Evolutionary conservation across 2,888 invertebrate species (phyloP), one percentile per base, ranked within the genome.

Genomic region (Polietes domitor): DNA sequence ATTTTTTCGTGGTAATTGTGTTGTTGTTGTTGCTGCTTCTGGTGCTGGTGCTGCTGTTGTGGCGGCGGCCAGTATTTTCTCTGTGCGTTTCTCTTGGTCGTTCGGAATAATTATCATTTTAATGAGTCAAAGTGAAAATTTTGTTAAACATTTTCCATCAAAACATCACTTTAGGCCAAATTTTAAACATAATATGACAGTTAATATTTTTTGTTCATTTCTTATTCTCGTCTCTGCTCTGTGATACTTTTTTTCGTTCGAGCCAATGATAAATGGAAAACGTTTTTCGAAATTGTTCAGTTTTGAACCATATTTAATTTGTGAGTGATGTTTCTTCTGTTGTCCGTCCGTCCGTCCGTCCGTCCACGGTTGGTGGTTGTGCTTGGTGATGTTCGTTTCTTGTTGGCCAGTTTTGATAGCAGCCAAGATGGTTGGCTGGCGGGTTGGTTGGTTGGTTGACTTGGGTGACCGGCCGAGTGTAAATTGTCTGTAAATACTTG

Each of bases 141-240:
- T 87, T 79, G 87, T 87, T 88, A 88, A 90, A 87, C 85, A 88
- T 88, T 87, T 88, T 80, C 78, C 80, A 85, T 80, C 73, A 80
- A 84, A 83, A 81, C 86, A 87, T 83, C 85, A 87, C 87, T 86
- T 77, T 80, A 86, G 87, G 88, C 88, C 85, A 88, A 88, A 86
- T 88, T 87, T 87, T 82, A 86, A 88, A 88, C 88, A 87, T 90
- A 90, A 91, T 90, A 89, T 89, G 91, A 90, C 90, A 90, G 90
- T 88, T 88, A 88, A 89, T 88, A 88, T 87, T 65, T 43, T 68
- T 68, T 68, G 43, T 68, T 3, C 65, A 28, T 9, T 47, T 32
- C 61, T 24, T 17, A 21, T 28, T 5, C 61, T 28, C 17, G 28
- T n/a, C 28, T 61, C 61, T 88, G 86, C 86, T 86, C 26, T 73